phyloP scores from a whole-genome alignment of 2,113 vertebrate genomes.

The Oophaga pumilio region DNA sequence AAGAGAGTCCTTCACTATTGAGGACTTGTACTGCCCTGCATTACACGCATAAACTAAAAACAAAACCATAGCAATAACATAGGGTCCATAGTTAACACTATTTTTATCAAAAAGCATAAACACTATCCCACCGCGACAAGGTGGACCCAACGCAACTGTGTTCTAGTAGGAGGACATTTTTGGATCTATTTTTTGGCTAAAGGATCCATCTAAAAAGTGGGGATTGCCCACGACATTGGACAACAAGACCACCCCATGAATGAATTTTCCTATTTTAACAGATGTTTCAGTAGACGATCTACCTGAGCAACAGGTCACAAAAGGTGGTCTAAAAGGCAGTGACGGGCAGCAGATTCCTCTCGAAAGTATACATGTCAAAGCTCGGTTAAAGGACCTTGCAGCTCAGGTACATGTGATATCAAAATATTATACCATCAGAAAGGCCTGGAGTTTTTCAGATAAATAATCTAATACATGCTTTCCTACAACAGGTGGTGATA shows the following conservation, averaged over 20 bases:
- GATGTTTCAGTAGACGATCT: slow-evolving; percentile 15
- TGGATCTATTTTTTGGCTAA: no score
- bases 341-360: slow-evolving; percentile 76
- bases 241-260: neutral
- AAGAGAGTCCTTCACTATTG: neutral
- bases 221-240: neutral
- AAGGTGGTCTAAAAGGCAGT: slow-evolving; percentile 74
- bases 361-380: slow-evolving; percentile 77
- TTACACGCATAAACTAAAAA: no score
- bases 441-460: neutral
- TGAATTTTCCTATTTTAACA: slow-evolving; percentile 5
- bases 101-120: no score
- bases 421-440: neutral
- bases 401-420: slow-evolving; percentile 71
- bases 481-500: slow-evolving; percentile 74
- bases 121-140: no score
- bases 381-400: slow-evolving; percentile 79
- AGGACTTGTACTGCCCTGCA: neutral
- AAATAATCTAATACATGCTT: neutral
- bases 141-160: no score
- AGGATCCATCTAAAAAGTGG: no score
- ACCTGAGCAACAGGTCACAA: slow-evolving; percentile 58
- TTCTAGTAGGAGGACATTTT: no score
- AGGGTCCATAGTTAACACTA: no score
- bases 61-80: no score